Evolutionary conservation across 2,113 vertebrate genomes (phyloP), one percentile per base, ranked within the genome.

Genomic region (Corydoras sp.): DNA sequence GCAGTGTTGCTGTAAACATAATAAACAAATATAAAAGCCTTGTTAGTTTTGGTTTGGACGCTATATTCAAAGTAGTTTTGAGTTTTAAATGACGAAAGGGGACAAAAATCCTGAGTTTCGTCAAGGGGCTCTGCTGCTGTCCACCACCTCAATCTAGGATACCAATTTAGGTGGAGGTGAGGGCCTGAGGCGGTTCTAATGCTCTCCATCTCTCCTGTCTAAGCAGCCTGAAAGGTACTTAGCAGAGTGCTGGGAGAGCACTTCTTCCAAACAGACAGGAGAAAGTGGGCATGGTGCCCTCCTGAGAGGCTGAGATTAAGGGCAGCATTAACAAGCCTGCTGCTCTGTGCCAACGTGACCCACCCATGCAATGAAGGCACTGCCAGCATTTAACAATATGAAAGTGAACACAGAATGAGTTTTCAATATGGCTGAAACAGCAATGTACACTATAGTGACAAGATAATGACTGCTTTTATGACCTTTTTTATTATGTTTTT

Each of bases 231-330:
- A 73, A 58, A 35, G 72, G 56, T 67, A 61, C 58, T 73, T 61
- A 35, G 48, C 35, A 53, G 58, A 67, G 64, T 73, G 72, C 72
- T 49, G 29, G 31, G 50, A 62, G 65, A 68, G 58, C 30, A 56
- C 58, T 68, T 74, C 49, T 60, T 68, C 51, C 55, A 72, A 65
- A 72, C 62, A 51, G 62, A 48, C 62, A 71, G 51, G 29, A 77
- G 35, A 66, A 72, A 67, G 72, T 55, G 31, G 68, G 76, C 69
- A 73, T 59, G 60, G 68, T 73, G 62, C 67, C 56, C 72, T 68
- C 76, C 67, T 69, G 69, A 78, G 65, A 72, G 62, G 30, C 68
- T 71, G 60, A 71, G 72, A 75, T 72, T 78, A 75, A 74, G 72
- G 77, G 64, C 68, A 72, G 48, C 54, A 68, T 78, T 75, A 72